Conservation (phyloP, 1,140 invertebrate species). For the Brachionus sp. region DNA sequence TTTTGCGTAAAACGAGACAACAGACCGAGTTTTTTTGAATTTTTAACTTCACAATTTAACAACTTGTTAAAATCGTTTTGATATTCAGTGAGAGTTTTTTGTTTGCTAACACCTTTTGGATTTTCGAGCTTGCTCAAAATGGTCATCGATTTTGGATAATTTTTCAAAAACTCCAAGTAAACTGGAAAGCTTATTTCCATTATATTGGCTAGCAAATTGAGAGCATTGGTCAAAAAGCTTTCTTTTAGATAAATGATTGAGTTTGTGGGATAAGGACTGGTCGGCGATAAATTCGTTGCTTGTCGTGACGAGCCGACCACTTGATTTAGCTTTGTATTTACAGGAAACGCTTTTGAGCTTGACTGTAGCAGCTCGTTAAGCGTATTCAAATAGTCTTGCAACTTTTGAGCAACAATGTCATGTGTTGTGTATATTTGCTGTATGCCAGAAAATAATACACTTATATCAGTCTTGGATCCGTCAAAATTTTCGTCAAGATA, state of each 20-base stretch:
- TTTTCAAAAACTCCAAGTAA: constrained; percentile 42
- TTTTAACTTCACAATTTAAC: background rate
- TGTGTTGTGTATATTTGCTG: constrained; percentile 34
- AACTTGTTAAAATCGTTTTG: constrained; percentile 13
- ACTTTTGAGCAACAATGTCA: constrained; percentile 37
- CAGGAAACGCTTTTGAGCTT: background rate
- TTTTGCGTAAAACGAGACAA: background rate
- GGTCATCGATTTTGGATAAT: constrained; percentile 43
- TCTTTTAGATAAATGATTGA: background rate
- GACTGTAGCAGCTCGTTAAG: background rate
- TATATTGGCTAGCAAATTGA: constrained; percentile 29
- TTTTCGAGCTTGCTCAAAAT: constrained; percentile 35
- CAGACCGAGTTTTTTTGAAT: background rate
- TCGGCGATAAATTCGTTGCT: background rate
- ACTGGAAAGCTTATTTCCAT: constrained; percentile 45
- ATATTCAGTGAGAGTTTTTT: background rate
- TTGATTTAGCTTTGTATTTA: background rate
- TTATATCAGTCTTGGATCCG: constrained; percentile 40
- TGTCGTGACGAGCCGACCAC: constrained; percentile 1
- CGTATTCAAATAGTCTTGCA: constrained; percentile 23
- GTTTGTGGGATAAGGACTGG: background rate
- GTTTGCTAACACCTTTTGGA: background rate
- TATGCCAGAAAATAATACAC: constrained; percentile 22
- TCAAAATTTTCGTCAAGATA: constrained; percentile 29
- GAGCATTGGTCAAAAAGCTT: constrained; percentile 32